Evolutionary conservation across 1,140 invertebrate genomes (phyloP).

Genomic region (Macrotrachela quadricornifera): DNA sequence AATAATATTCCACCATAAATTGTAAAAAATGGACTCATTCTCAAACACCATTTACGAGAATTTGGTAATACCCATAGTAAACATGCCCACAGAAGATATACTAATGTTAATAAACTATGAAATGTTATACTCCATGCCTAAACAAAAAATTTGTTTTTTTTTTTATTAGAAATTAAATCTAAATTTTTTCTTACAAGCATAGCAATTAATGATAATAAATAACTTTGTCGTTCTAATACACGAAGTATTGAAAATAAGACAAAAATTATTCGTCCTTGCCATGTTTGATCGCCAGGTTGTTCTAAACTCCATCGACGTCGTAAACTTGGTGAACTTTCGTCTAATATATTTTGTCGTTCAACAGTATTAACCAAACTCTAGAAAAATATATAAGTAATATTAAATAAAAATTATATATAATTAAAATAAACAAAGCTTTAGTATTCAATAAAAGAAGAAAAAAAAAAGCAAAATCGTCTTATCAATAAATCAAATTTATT

Average conservation of each 20-base stretch:
- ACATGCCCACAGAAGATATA: constrained; percentile 72
- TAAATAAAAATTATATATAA: no score
- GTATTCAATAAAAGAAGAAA: no score
- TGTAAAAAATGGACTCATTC: constrained; percentile 63
- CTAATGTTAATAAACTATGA: constrained; percentile 87
- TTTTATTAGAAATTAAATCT: not conserved
- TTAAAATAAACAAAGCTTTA: no score
- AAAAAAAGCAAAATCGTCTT: no score
- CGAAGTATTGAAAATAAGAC: constrained; percentile 5
- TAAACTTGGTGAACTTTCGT: constrained; percentile 22
- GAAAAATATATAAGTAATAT: no score
- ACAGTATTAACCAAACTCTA: not conserved
- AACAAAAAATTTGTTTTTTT: constrained; percentile 10
- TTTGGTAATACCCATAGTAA: constrained; percentile 86
- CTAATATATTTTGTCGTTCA: constrained; percentile 25
- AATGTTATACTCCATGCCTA: constrained; percentile 94
- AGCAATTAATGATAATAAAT: constrained; percentile 61
- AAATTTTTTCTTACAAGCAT: constrained; percentile 53
- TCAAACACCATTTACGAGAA: constrained; percentile 67
- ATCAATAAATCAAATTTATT: no score
- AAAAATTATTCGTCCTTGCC: constrained; percentile 38
- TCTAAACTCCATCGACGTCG: constrained; percentile 35
- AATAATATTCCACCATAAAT: constrained; percentile 65
- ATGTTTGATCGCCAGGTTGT: constrained; percentile 15
- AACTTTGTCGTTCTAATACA: constrained; percentile 51